Conservation (phyloP, 2,888 invertebrate genomes). For the Miltochrista miniata region DNA sequence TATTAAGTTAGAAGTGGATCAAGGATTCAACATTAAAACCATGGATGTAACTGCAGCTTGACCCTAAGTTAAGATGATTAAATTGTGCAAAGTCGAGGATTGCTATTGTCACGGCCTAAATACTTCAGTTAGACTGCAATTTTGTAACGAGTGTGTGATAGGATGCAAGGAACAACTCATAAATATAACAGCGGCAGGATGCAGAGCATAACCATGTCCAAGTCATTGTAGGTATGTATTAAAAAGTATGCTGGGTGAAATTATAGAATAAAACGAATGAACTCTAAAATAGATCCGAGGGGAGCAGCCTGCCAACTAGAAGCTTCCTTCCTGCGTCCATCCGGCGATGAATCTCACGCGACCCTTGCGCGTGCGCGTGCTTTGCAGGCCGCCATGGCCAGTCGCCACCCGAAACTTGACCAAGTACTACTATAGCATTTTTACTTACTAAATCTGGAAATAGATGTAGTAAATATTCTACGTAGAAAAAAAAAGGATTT, state of each 20-base stretch:
- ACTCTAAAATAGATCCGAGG: slow-evolving; percentile 81
- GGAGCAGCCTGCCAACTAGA: slow-evolving; percentile 79
- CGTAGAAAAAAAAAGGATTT: too few relatives aligned
- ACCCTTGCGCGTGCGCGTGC: slow-evolving; percentile 45
- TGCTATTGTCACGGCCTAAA: too few relatives aligned
- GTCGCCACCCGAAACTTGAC: slow-evolving; percentile 27
- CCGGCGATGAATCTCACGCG: slow-evolving; percentile 80
- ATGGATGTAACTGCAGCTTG: too few relatives aligned
- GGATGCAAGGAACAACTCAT: background rate
- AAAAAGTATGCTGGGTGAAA: slow-evolving; percentile 56
- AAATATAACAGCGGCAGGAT: slow-evolving; percentile 3
- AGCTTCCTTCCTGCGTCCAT: slow-evolving; percentile 82
- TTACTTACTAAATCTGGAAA: too few relatives aligned
- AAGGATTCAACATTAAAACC: too few relatives aligned
- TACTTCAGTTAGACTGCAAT: too few relatives aligned
- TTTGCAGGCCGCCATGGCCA: slow-evolving; percentile 13
- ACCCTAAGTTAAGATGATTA: too few relatives aligned
- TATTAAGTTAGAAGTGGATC: too few relatives aligned
- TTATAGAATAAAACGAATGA: slow-evolving; percentile 68
- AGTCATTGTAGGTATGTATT: slow-evolving; percentile 14
- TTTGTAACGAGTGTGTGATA: background rate
- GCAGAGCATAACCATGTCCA: slow-evolving; percentile 7
- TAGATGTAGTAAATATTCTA: too few relatives aligned
- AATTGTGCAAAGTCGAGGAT: too few relatives aligned
- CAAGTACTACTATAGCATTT: background rate